Conservation (phyloP, 2,113 vertebrate species). For the Cygnus buccinator region DNA sequence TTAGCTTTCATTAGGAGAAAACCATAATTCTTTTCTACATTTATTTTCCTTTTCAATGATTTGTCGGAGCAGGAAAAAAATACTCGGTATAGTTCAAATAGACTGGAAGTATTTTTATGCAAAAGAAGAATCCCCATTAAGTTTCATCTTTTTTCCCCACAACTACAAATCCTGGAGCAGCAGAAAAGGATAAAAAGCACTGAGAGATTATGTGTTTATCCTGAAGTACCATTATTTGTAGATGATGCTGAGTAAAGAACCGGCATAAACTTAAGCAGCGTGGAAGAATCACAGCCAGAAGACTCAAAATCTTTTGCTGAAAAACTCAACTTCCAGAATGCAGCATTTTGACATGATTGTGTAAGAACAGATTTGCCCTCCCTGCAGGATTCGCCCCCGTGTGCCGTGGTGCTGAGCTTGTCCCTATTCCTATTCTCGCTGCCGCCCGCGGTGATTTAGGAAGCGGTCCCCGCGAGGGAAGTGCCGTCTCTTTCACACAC, state of each 20-base stretch:
- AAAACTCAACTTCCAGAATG: rapidly evolving
- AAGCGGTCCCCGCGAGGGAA: background rate
- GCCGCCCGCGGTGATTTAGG: background rate
- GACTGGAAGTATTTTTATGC: background rate
- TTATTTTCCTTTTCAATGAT: background rate
- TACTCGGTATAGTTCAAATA: background rate
- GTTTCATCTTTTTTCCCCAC: background rate
- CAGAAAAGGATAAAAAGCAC: background rate
- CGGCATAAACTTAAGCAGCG: background rate
- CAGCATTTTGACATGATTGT: rapidly evolving
- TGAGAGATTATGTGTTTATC: background rate
- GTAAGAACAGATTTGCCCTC: background rate
- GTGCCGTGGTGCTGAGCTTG: rapidly evolving
- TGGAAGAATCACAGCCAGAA: background rate
- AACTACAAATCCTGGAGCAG: background rate
- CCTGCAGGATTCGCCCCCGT: rapidly evolving
- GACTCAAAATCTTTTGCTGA: background rate
- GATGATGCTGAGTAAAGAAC: background rate
- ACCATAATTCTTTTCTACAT: background rate
- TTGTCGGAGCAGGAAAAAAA: background rate
- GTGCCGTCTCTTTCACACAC: background rate
- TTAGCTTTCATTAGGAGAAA: background rate
- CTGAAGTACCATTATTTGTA: background rate
- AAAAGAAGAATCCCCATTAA: background rate
- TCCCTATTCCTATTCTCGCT: background rate